These are phyloP conservation scores for Sinocyclocheilus maitianheensis DNA, from an alignment of 2,113 vertebrate genomes.

Conservation along the genomic window DNA sequence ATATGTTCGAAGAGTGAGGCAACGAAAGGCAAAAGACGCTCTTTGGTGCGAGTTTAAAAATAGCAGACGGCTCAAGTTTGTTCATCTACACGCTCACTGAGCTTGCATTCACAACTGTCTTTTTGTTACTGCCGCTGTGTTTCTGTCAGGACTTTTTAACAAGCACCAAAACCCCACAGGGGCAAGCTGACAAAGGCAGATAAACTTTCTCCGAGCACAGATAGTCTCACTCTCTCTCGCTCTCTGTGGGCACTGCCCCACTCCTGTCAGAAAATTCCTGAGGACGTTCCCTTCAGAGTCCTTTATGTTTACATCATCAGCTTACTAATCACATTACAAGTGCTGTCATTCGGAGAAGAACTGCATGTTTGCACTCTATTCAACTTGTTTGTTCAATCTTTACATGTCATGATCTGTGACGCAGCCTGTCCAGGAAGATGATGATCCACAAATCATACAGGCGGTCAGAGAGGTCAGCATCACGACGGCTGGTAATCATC, in stretches of 20 bases:
- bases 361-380: slow-evolving; percentile 22
- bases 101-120: slow-evolving; percentile 37
- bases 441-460: slow-evolving; percentile 19
- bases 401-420: slow-evolving; percentile 22
- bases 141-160: slow-evolving; percentile 76
- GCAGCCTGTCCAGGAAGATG: slow-evolving; percentile 23
- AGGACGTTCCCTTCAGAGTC: slow-evolving; percentile 34
- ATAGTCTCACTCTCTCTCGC: slow-evolving; percentile 11
- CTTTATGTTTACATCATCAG: slow-evolving; percentile 52
- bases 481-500: slow-evolving; percentile 18
- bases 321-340: slow-evolving; percentile 48
- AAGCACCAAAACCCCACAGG: slow-evolving; percentile 68
- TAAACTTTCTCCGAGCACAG: slow-evolving; percentile 45
- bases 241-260: slow-evolving; percentile 15
- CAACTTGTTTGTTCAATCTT: slow-evolving; percentile 34
- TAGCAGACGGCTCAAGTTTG: slow-evolving; percentile 44
- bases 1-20: slow-evolving; percentile 5
- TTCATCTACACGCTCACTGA: slow-evolving; percentile 41
- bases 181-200: slow-evolving; percentile 73
- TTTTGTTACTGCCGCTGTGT: slow-evolving; percentile 63
- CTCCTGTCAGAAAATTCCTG: slow-evolving; percentile 21
- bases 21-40: slow-evolving; percentile 1
- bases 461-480: slow-evolving; percentile 16
- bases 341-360: slow-evolving; percentile 41
- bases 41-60: slow-evolving; percentile 41